Conservation (phyloP, 2,113 vertebrate species). For the Gadus chalcogrammus region DNA sequence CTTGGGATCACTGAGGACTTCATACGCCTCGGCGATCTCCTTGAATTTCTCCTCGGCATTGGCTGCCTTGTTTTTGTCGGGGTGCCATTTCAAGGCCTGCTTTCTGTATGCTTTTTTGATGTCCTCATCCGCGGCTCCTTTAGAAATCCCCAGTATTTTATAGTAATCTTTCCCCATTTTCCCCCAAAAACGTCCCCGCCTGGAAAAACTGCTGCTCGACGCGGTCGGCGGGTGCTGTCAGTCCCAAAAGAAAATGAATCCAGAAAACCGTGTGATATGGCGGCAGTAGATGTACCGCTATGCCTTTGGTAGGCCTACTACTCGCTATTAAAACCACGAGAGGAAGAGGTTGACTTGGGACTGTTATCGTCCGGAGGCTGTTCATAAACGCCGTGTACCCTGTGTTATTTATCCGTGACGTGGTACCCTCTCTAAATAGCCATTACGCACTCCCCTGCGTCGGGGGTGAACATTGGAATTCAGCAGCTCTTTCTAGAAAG, state of each 20-base stretch:
- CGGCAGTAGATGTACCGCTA: conserved; percentile 6
- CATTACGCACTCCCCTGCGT: conserved; percentile 51
- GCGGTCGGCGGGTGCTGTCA: too few relatives aligned
- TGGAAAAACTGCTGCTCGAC: too few relatives aligned
- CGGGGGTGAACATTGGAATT: conserved; percentile 14
- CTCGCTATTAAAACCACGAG: background rate
- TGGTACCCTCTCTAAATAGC: conserved; percentile 73
- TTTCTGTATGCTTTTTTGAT: conserved; percentile 98
- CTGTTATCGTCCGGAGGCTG: conserved; percentile 52
- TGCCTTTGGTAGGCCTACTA: background rate
- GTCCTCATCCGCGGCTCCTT: conserved; percentile 94
- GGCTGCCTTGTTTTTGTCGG: conserved; percentile 96
- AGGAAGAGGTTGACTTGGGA: background rate
- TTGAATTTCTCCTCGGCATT: conserved; percentile 98
- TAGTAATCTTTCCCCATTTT: conserved; percentile 98
- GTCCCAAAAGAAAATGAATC: too few relatives aligned
- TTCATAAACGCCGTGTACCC: conserved; percentile 52
- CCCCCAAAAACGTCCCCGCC: background rate
- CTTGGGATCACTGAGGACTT: conserved; percentile 96
- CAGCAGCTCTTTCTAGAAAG: conserved; percentile 61
- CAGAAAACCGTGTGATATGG: conserved; percentile 26
- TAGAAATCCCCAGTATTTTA: conserved; percentile 89
- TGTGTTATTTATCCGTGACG: conserved; percentile 51
- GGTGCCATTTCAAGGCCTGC: conserved; percentile 97
- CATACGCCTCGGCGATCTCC: conserved; percentile 96